Percentiles rank a stretch among this genome's conserved stretches.
These are phyloP conservation scores for Platyscapa corneri DNA, from an alignment of 1,140 invertebrate species.

Conservation along the genomic window DNA sequence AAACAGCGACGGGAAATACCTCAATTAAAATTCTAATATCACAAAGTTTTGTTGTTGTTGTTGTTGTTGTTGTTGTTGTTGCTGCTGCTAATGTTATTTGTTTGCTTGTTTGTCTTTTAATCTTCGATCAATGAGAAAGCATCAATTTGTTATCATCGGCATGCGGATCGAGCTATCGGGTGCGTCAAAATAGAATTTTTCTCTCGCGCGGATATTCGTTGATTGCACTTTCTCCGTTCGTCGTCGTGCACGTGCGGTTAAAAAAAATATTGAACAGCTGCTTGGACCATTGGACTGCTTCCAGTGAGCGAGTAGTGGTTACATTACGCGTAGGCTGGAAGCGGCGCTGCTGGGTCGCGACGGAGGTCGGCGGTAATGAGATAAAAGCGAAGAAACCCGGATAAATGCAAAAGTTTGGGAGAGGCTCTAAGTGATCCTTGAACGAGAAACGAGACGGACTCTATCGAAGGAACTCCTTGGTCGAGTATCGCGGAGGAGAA, in stretches of 20 bases:
- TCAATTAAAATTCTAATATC: conserved; percentile 56
- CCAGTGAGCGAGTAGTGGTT: conserved; percentile 15
- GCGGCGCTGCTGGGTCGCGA: no score
- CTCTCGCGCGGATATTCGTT: conserved; percentile 50
- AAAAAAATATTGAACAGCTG: conserved; percentile 47
- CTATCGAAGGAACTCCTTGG: not conserved
- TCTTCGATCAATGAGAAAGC: conserved; percentile 42
- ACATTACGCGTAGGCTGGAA: conserved; percentile 27
- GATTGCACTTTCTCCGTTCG: conserved; percentile 48
- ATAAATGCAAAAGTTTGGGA: conserved; percentile 46
- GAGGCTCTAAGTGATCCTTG: conserved; percentile 29
- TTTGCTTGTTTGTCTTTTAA: not conserved
- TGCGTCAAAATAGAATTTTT: conserved; percentile 37
- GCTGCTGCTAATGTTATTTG: not conserved
- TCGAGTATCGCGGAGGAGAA: conserved; percentile 19
- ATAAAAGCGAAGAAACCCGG: not conserved
- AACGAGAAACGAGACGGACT: not conserved
- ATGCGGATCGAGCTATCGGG: conserved; percentile 22
- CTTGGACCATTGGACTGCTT: conserved; percentile 47
- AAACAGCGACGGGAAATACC: conserved; percentile 35
- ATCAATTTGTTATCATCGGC: conserved; percentile 36
- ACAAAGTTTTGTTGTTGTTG: conserved; percentile 50
- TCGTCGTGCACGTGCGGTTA: conserved; percentile 39
- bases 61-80: not conserved
- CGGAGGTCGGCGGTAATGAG: no score